Percentiles rank a stretch among this genome's conserved stretches.
Evolutionary conservation across 2,888 invertebrate species (phyloP).

Genomic region (Acronicta aceris): DNA sequence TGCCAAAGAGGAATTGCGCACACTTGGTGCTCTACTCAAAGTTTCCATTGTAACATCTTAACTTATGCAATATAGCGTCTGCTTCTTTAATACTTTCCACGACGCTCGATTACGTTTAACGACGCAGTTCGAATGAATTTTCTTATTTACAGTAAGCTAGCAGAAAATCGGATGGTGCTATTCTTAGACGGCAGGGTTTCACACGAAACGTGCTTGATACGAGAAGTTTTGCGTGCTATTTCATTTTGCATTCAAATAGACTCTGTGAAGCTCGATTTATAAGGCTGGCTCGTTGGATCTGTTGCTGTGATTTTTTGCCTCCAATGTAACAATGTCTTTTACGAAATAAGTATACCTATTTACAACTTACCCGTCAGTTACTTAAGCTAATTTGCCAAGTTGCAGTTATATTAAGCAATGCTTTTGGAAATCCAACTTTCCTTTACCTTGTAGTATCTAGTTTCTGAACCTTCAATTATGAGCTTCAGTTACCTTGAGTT

Average conservation of each 20-base stretch:
- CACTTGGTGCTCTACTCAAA: conserved; percentile 84
- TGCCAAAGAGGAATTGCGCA: conserved; percentile 81
- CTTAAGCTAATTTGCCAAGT: too few relatives aligned
- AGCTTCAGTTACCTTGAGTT: neutral
- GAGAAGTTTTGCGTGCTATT: conserved; percentile 71
- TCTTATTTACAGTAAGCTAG: conserved; percentile 86
- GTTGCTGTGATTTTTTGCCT: conserved; percentile 8
- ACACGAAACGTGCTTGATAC: conserved; percentile 78
- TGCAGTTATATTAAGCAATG: too few relatives aligned
- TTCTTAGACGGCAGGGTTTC: conserved; percentile 77
- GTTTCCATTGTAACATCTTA: conserved; percentile 87
- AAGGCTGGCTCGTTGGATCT: conserved; percentile 28
- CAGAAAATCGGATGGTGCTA: conserved; percentile 78
- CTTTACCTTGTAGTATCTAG: too few relatives aligned
- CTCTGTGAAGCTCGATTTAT: conserved; percentile 45
- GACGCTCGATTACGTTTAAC: conserved; percentile 88
- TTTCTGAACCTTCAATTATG: neutral
- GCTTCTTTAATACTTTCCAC: conserved; percentile 88
- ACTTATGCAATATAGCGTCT: conserved; percentile 88
- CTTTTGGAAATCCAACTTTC: too few relatives aligned
- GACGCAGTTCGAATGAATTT: conserved; percentile 85
- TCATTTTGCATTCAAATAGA: conserved; percentile 57
- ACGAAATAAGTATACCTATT: neutral
- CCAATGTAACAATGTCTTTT: conserved; percentile 8
- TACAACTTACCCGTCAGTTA: too few relatives aligned